phyloP scores from a whole-genome alignment of 1,140 invertebrate genomes.

The Ceratina japonica region DNA sequence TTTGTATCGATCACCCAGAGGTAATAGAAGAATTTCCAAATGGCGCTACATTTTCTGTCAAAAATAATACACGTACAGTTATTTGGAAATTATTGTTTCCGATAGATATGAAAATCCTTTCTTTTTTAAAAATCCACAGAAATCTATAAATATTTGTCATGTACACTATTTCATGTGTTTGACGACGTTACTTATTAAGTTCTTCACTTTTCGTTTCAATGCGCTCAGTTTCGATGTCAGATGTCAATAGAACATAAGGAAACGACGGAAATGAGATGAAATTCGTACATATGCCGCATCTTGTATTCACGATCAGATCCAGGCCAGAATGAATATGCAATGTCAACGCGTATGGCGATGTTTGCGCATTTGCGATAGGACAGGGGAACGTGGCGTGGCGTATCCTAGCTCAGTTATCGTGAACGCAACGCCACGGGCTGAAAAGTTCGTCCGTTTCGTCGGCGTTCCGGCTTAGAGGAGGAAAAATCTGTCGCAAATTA shows the following conservation, averaged over 20 bases:
- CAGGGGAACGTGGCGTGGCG: conserved; percentile 21
- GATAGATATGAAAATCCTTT: too few species aligned
- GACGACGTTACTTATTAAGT: neutral
- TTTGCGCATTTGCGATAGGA: conserved; percentile 38
- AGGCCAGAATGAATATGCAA: conserved; percentile 19
- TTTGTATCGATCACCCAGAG: neutral
- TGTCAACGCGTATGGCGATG: neutral
- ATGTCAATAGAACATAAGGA: too few species aligned
- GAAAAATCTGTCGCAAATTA: conserved; percentile 41
- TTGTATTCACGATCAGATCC: neutral
- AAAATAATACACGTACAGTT: too few species aligned
- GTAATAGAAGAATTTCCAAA: too few species aligned
- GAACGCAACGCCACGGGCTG: conserved; percentile 15
- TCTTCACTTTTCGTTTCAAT: too few species aligned
- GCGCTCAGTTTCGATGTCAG: too few species aligned
- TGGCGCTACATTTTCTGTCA: too few species aligned
- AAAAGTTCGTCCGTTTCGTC: conserved; percentile 41
- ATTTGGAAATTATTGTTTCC: too few species aligned
- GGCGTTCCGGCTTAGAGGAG: conserved; percentile 45
- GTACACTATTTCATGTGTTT: too few species aligned
- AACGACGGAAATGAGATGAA: neutral
- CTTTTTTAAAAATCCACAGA: too few species aligned
- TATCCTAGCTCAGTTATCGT: conserved; percentile 30
- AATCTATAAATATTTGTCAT: too few species aligned
- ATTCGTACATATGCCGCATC: neutral